Base-by-base conservation (phyloP, 2,113 vertebrate species). In the Lycocorax pyrrhopterus region DNA sequence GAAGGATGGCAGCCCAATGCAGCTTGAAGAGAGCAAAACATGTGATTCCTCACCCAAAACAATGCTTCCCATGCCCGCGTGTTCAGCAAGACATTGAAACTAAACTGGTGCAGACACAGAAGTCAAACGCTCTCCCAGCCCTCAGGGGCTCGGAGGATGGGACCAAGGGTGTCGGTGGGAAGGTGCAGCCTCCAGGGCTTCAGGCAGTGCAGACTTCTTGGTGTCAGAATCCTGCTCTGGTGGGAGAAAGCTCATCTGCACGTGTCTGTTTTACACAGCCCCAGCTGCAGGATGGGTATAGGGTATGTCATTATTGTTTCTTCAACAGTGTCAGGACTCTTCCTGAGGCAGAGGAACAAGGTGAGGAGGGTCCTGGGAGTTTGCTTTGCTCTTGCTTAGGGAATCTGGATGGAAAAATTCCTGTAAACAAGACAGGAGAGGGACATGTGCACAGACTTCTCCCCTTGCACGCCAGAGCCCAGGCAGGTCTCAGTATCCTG, bases 41-140 rank as follows among this genome's bases (percentile, higher is more conserved):
- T 53, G 43, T 11, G 20, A 52, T 58, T 58, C 17, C 35, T 30
- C 23, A 16, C 1, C 4, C 8, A 10, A 58, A 86, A 16, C 17
- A n/a, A 15, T 3, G 8, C 44, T 73, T 11, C 53, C n/a, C 2
- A 0, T 21, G 12, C 5, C 39, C 4, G 1, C 0, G 0, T 15
- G n/a, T 7, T 37, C 80, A 71, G 87, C 60, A 29, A 21, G 2
- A 10, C 7, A 4, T 49, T 76, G 43, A 37, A 90, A 23, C 32
- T 71, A 4, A 66, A 32, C 44, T 7, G 13, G 29, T 19, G 41
- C 2, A 5, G 32, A 23, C n/a, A 25, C 27, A 41, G 47, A 16
- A 49, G 39, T 41, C 47, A 60, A 58, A 75, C 16, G 3, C 23
- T 12, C 58, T 58, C 18, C 23, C 6, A 17, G 1, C 33, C 30